Conservation (phyloP, 2,113 vertebrate species). For the Bostrychus sinensis region DNA sequence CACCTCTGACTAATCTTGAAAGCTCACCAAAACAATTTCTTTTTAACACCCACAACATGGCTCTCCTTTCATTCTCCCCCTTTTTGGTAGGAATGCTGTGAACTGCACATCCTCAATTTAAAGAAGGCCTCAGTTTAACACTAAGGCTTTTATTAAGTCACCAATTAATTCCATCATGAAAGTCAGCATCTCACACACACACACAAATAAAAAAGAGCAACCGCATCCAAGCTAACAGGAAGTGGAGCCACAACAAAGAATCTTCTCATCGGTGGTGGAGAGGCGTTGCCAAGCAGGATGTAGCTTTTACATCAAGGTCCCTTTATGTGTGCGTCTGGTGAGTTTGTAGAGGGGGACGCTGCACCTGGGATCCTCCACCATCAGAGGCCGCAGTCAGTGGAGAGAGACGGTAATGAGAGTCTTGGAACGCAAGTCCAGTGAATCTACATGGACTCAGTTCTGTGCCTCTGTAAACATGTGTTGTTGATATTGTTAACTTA, state of each 20-base stretch:
- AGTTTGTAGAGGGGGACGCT: constrained; percentile 55
- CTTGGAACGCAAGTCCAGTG: no score
- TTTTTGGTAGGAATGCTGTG: background rate
- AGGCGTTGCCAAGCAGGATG: constrained; percentile 63
- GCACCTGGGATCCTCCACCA: constrained; percentile 41
- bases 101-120: constrained; percentile 6
- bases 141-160: constrained; percentile 18
- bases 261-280: constrained; percentile 41
- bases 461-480: no score
- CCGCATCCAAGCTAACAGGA: constrained; percentile 50
- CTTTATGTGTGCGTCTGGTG: constrained; percentile 22
- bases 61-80: background rate
- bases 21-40: background rate
- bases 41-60: background rate
- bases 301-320: constrained; percentile 33
- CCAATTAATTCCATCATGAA: constrained; percentile 41
- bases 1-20: background rate
- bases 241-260: constrained; percentile 65
- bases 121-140: constrained; percentile 14
- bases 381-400: constrained; percentile 5
- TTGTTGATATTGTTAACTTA: no score
- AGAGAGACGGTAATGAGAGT: background rate
- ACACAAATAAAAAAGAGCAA: constrained; percentile 18
- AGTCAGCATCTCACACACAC: constrained; percentile 24
- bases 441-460: no score